Conservation (phyloP, 2,113 vertebrate genomes). For the Agapornis roseicollis region DNA sequence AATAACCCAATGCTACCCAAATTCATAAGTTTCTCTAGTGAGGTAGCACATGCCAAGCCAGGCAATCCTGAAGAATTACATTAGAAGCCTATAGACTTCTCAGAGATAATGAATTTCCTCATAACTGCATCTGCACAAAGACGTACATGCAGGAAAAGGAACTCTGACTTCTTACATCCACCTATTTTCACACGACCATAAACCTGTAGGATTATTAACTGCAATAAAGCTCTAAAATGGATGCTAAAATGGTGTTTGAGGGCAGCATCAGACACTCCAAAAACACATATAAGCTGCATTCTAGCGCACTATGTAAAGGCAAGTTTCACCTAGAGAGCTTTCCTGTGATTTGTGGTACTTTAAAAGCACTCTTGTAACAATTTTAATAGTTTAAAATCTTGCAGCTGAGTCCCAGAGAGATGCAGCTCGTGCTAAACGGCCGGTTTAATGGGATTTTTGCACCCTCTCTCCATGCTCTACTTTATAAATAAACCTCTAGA, state of each 20-base stretch:
- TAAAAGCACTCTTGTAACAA: conserved; percentile 47
- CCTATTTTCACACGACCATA: background rate
- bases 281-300: conserved; percentile 29
- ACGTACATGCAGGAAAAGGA: background rate
- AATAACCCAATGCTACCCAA: background rate
- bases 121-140: background rate
- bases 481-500: conserved; percentile 66
- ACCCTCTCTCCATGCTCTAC: conserved; percentile 10
- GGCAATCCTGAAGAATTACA: background rate
- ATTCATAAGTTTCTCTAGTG: background rate
- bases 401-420: conserved; percentile 43
- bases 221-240: conserved; percentile 34
- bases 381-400: conserved; percentile 61
- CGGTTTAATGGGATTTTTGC: conserved; percentile 58
- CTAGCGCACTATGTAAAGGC: conserved; percentile 14
- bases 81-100: background rate
- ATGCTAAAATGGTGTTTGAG: conserved; percentile 27
- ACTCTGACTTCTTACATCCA: background rate
- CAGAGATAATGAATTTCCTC: background rate
- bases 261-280: conserved; percentile 23
- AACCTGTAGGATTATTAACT: conserved; percentile 24
- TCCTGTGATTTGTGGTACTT: conserved; percentile 50
- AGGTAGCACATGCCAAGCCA: background rate
- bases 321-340: conserved; percentile 49
- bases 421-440: conserved; percentile 21